A percentile compares a stretch with the other conserved stretches of the same genome.
Conservation (phyloP, 2,888 invertebrate species). For the Brenthis daphne region DNA sequence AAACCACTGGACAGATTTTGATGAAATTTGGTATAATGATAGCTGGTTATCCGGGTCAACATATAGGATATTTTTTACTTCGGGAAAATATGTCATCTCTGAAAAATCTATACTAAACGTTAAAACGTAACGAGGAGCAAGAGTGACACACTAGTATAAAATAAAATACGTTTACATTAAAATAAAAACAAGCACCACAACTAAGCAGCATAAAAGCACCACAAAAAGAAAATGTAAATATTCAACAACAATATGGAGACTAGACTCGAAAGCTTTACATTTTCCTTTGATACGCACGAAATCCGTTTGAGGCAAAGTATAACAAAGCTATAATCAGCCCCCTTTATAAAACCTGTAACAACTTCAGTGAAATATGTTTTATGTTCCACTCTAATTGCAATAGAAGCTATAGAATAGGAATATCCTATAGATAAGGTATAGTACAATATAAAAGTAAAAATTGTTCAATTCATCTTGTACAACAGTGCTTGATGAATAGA, state of each 20-base stretch:
- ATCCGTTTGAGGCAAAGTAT: constrained; percentile 34
- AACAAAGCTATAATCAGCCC: constrained; percentile 33
- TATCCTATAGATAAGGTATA: background rate
- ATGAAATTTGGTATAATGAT: too few relatives aligned
- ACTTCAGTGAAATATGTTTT: constrained; percentile 9
- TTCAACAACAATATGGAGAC: constrained; percentile 26
- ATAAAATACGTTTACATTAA: constrained; percentile 1
- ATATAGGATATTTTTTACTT: too few relatives aligned
- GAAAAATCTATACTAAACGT: too few relatives aligned
- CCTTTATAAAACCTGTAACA: constrained; percentile 26
- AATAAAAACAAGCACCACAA: background rate
- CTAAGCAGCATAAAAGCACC: background rate
- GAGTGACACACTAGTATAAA: background rate
- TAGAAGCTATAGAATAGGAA: background rate
- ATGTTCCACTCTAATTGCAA: constrained; percentile 3
- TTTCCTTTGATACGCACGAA: constrained; percentile 36
- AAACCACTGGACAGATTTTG: too few relatives aligned
- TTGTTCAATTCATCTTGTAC: too few relatives aligned
- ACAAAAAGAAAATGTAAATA: constrained; percentile 32
- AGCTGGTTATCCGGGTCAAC: too few relatives aligned
- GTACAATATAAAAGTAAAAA: too few relatives aligned
- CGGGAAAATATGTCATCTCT: too few relatives aligned
- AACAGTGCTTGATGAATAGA: too few relatives aligned
- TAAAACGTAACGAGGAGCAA: too few relatives aligned
- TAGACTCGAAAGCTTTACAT: constrained; percentile 37